Conservation (phyloP, 2,888 invertebrate species). For the Mythimna lalbum region DNA sequence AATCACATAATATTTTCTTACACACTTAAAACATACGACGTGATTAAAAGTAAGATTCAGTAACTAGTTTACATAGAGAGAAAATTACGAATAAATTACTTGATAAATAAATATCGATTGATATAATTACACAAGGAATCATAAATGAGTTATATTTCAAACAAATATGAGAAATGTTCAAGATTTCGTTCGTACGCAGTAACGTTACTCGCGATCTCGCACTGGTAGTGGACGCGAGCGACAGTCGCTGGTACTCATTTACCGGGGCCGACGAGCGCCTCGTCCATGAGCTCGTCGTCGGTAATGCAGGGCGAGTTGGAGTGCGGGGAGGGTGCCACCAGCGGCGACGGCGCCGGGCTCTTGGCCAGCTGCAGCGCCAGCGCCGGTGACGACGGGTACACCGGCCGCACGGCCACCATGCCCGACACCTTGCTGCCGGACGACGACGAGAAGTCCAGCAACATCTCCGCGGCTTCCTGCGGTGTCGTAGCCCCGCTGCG, state of each 20-base stretch:
- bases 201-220: conserved; percentile 10
- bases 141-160: conserved; percentile 45
- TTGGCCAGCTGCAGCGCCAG: conserved; percentile 94
- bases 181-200: conserved; percentile 29
- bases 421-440: conserved; percentile 90
- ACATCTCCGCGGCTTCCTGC: conserved; percentile 92
- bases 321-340: conserved; percentile 92
- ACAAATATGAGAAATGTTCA: conserved; percentile 43
- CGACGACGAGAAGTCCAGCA: conserved; percentile 92
- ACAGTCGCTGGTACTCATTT: conserved; percentile 88
- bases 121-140: conserved; percentile 59
- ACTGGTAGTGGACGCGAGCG: neutral
- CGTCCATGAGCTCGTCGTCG: conserved; percentile 97
- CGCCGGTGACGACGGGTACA: conserved; percentile 91
- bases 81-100: conserved; percentile 58
- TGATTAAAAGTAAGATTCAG: conserved; percentile 51
- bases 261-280: conserved; percentile 94
- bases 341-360: conserved; percentile 93
- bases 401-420: conserved; percentile 89
- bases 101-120: conserved; percentile 59
- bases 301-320: conserved; percentile 95
- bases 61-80: conserved; percentile 57
- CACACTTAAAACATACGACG: conserved; percentile 51
- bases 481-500: conserved; percentile 87
- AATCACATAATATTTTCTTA: conserved; percentile 62